A percentile compares a stretch with the other conserved stretches of the same genome.
Evolutionary conservation across 2,113 vertebrate species (phyloP).

Genomic region (Phylloscopus trochilus): DNA sequence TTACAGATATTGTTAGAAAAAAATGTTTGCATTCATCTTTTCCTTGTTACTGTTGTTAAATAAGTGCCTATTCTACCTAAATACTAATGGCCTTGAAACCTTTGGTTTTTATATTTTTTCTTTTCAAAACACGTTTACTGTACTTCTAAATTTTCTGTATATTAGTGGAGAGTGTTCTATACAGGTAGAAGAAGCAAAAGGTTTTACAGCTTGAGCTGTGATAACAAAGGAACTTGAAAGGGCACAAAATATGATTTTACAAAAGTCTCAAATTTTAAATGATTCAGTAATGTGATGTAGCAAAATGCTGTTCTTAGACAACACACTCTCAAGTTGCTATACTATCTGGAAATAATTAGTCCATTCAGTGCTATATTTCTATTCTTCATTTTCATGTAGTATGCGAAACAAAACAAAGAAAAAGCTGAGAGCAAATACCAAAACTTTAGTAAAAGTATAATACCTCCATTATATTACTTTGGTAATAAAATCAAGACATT

Average conservation of each 20-base stretch:
- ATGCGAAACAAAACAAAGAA: slow-evolving; percentile 3
- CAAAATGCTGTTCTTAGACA: slow-evolving; percentile 3
- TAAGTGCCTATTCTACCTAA: background rate
- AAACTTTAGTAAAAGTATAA: background rate
- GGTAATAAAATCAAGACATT: background rate
- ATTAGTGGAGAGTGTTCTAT: background rate
- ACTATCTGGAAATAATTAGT: background rate
- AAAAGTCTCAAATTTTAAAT: background rate
- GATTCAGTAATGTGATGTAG: background rate
- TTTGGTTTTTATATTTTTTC: background rate
- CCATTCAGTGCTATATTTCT: background rate
- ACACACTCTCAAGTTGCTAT: background rate
- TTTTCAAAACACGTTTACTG: background rate
- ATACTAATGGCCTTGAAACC: background rate
- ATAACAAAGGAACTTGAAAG: slow-evolving; percentile 49
- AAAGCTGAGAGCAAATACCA: background rate
- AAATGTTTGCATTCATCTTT: background rate
- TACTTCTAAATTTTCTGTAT: background rate
- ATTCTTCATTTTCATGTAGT: background rate
- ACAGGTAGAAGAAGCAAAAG: background rate
- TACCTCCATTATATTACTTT: background rate
- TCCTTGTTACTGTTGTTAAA: background rate
- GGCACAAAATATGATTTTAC: background rate
- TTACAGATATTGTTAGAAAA: background rate
- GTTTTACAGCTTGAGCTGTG: background rate